Conservation (phyloP, 37 sponge, comb jelly and placozoan species). For the Chondrilla cf. caribensis region DNA sequence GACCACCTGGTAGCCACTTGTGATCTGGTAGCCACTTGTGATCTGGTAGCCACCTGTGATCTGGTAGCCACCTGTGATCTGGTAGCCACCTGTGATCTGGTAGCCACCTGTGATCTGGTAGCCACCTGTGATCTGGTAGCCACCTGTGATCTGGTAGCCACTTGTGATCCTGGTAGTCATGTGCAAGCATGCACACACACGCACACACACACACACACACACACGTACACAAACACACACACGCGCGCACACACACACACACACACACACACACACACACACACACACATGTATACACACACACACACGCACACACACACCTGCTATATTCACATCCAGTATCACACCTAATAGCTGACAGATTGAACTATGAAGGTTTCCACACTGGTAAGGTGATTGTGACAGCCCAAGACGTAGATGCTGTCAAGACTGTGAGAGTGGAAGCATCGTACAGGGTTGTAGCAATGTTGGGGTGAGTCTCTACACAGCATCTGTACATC, state of each 20-base stretch:
- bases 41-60: no score
- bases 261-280: not conserved
- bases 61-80: no score
- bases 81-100: no score
- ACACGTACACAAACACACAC: not conserved
- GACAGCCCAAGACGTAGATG: not conserved
- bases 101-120: no score
- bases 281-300: not conserved
- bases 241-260: not conserved
- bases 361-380: not conserved
- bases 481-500: not conserved
- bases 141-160: no score
- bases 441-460: not conserved
- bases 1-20: no score
- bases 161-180: no score
- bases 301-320: not conserved
- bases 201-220: not conserved
- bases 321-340: no score
- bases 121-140: no score
- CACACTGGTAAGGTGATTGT: not conserved
- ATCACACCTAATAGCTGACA: no score
- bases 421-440: not conserved
- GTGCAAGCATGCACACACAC: constrained; percentile 4
- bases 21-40: no score
- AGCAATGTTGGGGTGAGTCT: no score